Percentiles rank a stretch among this genome's conserved stretches.
These are phyloP conservation scores for Drosophila yooni DNA, from an alignment of 2,888 invertebrate genomes.

Conservation along the genomic window DNA sequence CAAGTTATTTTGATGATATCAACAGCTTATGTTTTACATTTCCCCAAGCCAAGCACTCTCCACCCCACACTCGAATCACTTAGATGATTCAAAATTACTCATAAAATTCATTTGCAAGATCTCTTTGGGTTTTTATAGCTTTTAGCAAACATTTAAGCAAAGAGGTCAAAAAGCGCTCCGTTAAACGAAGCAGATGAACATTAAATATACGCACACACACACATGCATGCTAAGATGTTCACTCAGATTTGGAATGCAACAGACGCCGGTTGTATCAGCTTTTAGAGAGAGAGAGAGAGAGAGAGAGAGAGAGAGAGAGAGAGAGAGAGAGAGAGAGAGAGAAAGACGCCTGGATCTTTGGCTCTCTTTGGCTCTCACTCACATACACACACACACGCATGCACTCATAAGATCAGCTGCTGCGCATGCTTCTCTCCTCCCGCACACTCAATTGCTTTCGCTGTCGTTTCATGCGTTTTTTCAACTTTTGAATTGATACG, in stretches of 20 bases:
- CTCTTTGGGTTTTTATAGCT: neutral
- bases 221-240: neutral
- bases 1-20: neutral
- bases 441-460: constrained; percentile 30
- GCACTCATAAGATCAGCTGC: constrained; percentile 43
- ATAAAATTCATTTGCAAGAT: constrained; percentile 4
- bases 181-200: constrained; percentile 11
- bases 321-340: neutral
- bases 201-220: neutral
- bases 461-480: constrained; percentile 28
- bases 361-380: constrained; percentile 8
- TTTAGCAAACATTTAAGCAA: constrained; percentile 19
- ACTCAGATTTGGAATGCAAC: constrained; percentile 9
- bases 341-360: neutral
- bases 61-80: neutral
- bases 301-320: neutral
- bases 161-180: constrained; percentile 15
- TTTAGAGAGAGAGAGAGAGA: constrained; percentile 3
- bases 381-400: constrained; percentile 1
- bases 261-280: constrained; percentile 27
- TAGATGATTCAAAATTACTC: constrained; percentile 3
- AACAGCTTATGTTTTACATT: neutral
- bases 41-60: neutral
- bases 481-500: constrained; percentile 25
- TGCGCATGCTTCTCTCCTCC: constrained; percentile 20